phyloP scores from a whole-genome alignment of 2,113 vertebrate genomes.

The Salvator merianae region DNA sequence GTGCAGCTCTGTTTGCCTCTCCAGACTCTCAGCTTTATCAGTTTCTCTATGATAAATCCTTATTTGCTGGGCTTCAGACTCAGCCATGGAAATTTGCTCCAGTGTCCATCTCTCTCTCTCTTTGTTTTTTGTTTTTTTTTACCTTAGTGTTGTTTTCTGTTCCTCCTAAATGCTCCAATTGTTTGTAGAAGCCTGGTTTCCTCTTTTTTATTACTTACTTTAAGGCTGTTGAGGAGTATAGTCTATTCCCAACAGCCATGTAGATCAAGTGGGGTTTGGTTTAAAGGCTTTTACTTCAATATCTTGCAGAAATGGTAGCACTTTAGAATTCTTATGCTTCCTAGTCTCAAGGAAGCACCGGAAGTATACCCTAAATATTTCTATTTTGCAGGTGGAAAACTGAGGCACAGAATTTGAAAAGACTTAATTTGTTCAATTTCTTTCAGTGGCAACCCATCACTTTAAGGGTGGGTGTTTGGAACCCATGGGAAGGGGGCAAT shows the following conservation, averaged over 20 bases:
- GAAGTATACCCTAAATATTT: neutral
- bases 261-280: neutral
- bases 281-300: neutral
- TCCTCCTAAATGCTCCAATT: neutral
- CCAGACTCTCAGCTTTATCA: conserved; percentile 46
- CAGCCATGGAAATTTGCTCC: conserved; percentile 8
- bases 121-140: neutral
- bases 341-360: neutral
- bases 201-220: fast-evolving
- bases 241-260: neutral
- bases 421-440: too few relatives aligned
- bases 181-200: neutral
- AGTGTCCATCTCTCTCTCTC: conserved; percentile 9
- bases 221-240: fast-evolving
- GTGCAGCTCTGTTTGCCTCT: conserved; percentile 52
- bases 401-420: neutral
- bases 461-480: too few relatives aligned
- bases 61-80: conserved; percentile 3
- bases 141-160: fast-evolving
- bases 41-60: conserved; percentile 30
- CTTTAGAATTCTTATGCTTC: neutral
- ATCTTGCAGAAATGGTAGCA: neutral
- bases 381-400: neutral
- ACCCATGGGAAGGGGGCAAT: too few relatives aligned
- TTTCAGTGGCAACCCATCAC: too few relatives aligned